These are phyloP conservation scores for Netelia melanura DNA, from an alignment of 2,888 invertebrate genomes.

Conservation along the genomic window DNA sequence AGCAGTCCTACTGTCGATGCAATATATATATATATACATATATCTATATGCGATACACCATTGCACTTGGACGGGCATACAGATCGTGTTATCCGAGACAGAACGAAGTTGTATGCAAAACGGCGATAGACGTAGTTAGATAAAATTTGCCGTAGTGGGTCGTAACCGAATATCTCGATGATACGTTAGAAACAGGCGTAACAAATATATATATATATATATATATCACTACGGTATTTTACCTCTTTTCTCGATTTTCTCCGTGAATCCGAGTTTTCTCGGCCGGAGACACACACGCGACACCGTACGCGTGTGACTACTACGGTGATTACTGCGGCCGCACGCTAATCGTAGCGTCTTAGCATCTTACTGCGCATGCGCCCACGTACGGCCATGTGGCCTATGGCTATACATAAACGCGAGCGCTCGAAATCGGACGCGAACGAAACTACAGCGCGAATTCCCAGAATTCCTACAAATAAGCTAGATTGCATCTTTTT, in stretches of 20 bases:
- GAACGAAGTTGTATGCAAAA: constrained; percentile 10
- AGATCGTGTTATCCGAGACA: constrained; percentile 26
- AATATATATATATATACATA: constrained; percentile 8
- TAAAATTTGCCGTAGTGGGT: constrained; percentile 30
- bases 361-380: background rate
- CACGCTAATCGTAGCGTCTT: constrained; percentile 3
- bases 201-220: background rate
- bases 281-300: constrained; percentile 36
- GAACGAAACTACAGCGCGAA: constrained; percentile 16
- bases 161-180: constrained; percentile 23
- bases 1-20: constrained; percentile 19
- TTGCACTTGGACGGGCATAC: constrained; percentile 19
- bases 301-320: constrained; percentile 43
- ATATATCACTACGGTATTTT: background rate
- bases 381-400: background rate
- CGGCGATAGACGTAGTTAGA: background rate
- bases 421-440: background rate
- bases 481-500: constrained; percentile 32
- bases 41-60: background rate
- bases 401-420: background rate
- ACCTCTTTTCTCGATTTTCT: constrained; percentile 29
- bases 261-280: constrained; percentile 41
- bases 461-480: constrained; percentile 7
- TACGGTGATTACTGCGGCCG: constrained; percentile 43
- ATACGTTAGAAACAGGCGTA: background rate